A percentile compares a stretch with the other conserved stretches of the same genome.
Conservation (phyloP, 2,888 invertebrate species). For the Lepidonotus clava region DNA sequence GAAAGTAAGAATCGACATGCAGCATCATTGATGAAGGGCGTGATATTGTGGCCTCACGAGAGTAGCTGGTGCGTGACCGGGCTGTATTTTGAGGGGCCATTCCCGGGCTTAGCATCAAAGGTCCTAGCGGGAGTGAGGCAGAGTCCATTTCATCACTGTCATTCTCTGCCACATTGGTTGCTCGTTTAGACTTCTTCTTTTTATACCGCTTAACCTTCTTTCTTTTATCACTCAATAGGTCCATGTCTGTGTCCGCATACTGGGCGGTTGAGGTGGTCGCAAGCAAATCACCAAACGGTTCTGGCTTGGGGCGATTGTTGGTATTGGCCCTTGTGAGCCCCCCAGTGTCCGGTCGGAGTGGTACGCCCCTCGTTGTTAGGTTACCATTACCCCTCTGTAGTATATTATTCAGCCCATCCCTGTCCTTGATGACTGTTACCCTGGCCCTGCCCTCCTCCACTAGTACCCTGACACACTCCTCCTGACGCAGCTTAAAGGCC, state of each 20-base stretch:
- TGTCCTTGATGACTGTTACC: constrained; percentile 10
- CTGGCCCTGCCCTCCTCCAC: constrained; percentile 46
- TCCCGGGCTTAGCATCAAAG: background rate
- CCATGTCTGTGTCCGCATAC: background rate
- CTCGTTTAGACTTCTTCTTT: background rate
- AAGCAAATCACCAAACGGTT: background rate
- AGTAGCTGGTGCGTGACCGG: background rate
- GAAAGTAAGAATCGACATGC: background rate
- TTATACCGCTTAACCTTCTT: constrained; percentile 20
- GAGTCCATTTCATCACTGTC: constrained; percentile 14
- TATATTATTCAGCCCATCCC: background rate
- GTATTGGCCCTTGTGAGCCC: background rate
- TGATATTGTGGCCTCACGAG: background rate
- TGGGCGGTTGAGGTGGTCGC: background rate
- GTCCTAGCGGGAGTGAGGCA: background rate
- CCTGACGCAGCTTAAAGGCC: constrained; percentile 39
- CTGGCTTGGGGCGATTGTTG: background rate
- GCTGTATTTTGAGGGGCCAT: background rate
- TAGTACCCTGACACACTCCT: constrained; percentile 29
- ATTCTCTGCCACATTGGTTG: background rate
- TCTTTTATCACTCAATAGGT: background rate
- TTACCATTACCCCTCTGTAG: background rate
- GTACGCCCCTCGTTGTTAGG: background rate
- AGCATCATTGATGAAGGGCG: background rate
- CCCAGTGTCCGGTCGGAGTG: background rate